Conservation (phyloP, 1,140 invertebrate species). For the Drosophila truncata region DNA sequence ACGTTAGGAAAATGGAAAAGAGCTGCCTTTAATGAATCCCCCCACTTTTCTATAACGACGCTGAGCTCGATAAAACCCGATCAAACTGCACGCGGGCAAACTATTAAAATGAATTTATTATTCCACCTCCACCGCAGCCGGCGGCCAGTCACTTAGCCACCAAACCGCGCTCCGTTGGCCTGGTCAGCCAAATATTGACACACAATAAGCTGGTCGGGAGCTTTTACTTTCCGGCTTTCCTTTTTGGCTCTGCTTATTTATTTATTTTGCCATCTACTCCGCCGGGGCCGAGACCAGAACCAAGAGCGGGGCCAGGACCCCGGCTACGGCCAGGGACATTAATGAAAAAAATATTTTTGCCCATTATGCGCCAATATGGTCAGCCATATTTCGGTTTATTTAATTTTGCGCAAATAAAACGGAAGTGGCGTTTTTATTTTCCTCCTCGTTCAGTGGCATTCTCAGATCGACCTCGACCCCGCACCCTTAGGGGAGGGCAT, state of each 20-base stretch:
- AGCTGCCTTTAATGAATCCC: neutral
- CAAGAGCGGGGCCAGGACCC: neutral
- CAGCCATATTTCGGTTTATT: constrained; percentile 83
- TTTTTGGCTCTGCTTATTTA: constrained; percentile 58
- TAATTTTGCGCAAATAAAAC: constrained; percentile 84
- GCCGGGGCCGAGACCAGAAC: constrained; percentile 6
- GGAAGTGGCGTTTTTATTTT: constrained; percentile 81
- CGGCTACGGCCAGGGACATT: constrained; percentile 49
- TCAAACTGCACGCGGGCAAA: constrained; percentile 30
- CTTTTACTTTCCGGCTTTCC: constrained; percentile 81
- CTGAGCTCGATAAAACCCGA: constrained; percentile 19
- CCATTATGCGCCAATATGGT: constrained; percentile 84
- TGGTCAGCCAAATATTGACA: constrained; percentile 73
- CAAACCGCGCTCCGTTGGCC: constrained; percentile 12
- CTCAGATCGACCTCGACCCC: constrained; percentile 20
- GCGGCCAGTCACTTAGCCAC: constrained; percentile 22
- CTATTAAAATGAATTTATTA: constrained; percentile 60
- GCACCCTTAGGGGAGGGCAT: constrained; percentile 29
- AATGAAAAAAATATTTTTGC: constrained; percentile 81
- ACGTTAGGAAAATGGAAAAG: constrained; percentile 3
- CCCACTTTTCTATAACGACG: constrained; percentile 1
- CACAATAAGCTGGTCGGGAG: constrained; percentile 69
- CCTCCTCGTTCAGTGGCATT: constrained; percentile 41
- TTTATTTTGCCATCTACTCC: constrained; percentile 59
- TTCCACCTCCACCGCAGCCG: constrained; percentile 32